A percentile compares a stretch with the other conserved stretches of the same genome.
These are phyloP conservation scores for Archips crataeganus DNA, from an alignment of 2,888 invertebrate genomes.

Conservation along the genomic window DNA sequence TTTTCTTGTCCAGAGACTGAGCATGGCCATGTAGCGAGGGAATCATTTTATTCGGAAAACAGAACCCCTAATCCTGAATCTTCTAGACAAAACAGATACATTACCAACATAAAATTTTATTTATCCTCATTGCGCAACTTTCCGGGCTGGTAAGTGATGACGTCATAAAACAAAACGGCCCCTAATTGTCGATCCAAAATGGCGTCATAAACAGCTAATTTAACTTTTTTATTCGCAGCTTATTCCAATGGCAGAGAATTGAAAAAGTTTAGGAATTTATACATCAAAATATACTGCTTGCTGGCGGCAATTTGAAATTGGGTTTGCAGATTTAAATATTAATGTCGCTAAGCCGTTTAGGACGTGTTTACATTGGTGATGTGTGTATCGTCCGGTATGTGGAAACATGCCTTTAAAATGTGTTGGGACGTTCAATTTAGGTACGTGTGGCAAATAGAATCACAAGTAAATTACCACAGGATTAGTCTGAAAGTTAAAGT, in stretches of 20 bases:
- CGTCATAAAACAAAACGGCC: slow-evolving; percentile 30
- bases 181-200: slow-evolving; percentile 39
- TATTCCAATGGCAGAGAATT: neutral
- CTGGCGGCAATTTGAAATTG: slow-evolving; percentile 7
- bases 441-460: no score
- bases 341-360: slow-evolving; percentile 6
- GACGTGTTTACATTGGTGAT: neutral
- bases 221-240: slow-evolving; percentile 28
- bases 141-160: slow-evolving; percentile 17
- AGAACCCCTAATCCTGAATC: no score
- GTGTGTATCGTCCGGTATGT: neutral
- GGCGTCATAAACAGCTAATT: slow-evolving; percentile 34
- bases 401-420: neutral
- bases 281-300: slow-evolving; percentile 11
- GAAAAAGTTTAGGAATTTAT: neutral
- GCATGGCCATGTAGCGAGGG: no score
- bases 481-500: no score
- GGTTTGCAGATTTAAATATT: slow-evolving; percentile 9
- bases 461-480: no score
- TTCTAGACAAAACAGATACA: neutral
- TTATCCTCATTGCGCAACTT: slow-evolving; percentile 26
- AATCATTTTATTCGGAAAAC: no score
- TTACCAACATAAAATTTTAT: slow-evolving; percentile 16
- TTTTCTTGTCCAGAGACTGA: no score
- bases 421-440: neutral